Base-by-base conservation (phyloP, 2,888 invertebrate genomes). In the Drosophila colorata region DNA sequence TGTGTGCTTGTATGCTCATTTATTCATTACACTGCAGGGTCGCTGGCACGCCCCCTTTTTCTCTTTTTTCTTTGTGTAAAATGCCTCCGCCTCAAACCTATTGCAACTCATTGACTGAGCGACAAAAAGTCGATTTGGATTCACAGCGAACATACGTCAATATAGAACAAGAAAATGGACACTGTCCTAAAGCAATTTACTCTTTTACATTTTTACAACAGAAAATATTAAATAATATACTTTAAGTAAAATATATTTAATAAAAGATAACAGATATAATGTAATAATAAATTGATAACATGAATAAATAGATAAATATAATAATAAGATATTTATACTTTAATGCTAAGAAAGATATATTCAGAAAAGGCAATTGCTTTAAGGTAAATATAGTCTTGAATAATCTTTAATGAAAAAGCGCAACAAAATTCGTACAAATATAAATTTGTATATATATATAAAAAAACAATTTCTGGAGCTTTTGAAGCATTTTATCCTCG, bases 21-120 rank as follows among this genome's bases (percentile, higher is more conserved):
- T 81, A 84, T 84, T 87, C 84, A 77, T 77, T 79, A 84, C 69
- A 66, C 40, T 69, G 72, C 63, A 53, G 40, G 43, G 51, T 28
- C 18, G 48, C 33, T 40, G 59, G 28, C 46, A 51, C 52, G 18
- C 37, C 52, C 4, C 13, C 33, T 59, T 35, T 48, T 14, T 11
- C 8, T 33, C 11, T 33, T 13, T 5, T 28, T 28, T 5, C 5
- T 33, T 33, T 33, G 20, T n/a, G 8, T 18, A 38, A 28, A 9
- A 8, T 28, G 51, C 51, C 28, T 40, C 23, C 51, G 41, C 53
- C 28, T 71, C 51, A 53, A 60, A 60, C 59, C 64, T 67, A 67
- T 73, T 64, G 69, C 52, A 53, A 63, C 57, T 59, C 64, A 69
- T 69, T 76, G 66, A 69, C 57, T 66, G 56, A 43, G 52, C 47